Evolutionary conservation across 2,888 invertebrate species (phyloP), one percentile per base, ranked within the genome.

Genomic region (Pogonocherus hispidulus): DNA sequence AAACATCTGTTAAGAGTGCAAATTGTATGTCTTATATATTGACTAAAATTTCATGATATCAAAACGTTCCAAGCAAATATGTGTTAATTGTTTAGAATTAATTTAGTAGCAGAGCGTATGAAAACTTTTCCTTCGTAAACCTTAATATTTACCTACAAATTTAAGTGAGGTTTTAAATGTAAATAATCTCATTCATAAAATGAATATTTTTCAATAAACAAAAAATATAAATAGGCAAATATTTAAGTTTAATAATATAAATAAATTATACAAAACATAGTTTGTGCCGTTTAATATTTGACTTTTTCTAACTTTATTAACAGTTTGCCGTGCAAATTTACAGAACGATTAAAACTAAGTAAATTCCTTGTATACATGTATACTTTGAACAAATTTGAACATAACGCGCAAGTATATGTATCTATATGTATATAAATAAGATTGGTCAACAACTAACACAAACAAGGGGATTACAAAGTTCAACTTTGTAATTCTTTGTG

Each of bases 241-340:
- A 82, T 83, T 83, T 81, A 81, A 82, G 75, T 76, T 70, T 66
- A 76, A 78, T 74, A 76, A 74, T 73, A 76, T 77, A 77, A 76
- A 79, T 74, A 76, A 76, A 76, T 78, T 77, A 77, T 76, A 76
- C 69, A 73, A 77, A 76, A 76, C 70, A 73, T 75, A 77, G 76
- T 76, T 75, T 73, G 74, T 72, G 72, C 72, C 74, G 76, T 64
- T 66, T 67, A 66, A 75, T 76, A 73, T 77, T 76, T 76, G 72
- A 73, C 70, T 77, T 76, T 76, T 76, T 77, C 74, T 73, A 75
- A 77, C 76, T 78, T 76, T 78, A 77, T 79, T 78, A 78, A 76
- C 78, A 76, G 78, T 78, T 78, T 79, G 71, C 78, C 72, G 71
- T 78, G 81, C 80, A 81, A 81, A 80, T 81, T 81, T 81, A 80